Base-by-base conservation (phyloP, 37 sponge, comb jelly and placozoan genomes). In the Geodia barretti region DNA sequence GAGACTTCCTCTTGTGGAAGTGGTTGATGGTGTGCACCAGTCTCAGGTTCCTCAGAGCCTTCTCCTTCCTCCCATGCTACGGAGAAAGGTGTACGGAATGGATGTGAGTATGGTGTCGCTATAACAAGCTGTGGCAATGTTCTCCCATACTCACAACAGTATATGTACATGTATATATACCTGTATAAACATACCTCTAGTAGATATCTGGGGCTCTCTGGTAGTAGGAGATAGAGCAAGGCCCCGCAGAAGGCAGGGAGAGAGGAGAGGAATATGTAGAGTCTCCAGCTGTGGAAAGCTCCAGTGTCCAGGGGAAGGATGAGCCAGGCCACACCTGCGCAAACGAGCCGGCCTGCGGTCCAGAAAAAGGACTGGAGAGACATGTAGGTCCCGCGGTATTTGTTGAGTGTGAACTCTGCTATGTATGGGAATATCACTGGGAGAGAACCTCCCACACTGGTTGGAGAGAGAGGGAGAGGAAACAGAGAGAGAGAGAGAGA, bases 381-480 rank as follows among this genome's bases (percentile, higher is more conserved):
- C 26, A 92, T 60, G 40, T 86, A 87, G 17, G 86, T 75, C 1
- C 88, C 92, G 25, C 88, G 77, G 19, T 84, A 82, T 66, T 84
- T 79, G 66, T 76, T 81, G 30, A 74, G 65, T 42, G 80, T 84
- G 66, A 92, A 87, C 77, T 92, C 92, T 32, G 92, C 73, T 0
- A 24, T 58, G 43, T 92, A 92, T 21, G 92, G 41, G n/a, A 64
- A 43, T 24, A 92, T 73, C 25, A 92, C 83, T 9, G 92, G 88
- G 4, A 92, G 73, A 3, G 92, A 92, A 0, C 92, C 92, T n/a
- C 92, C 92, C 63, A 92, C 88, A 61, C 92, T 91, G 68, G 0
- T 74, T 1, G 20, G 26, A 29, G 33, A 54, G 29, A 58, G 29
- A 47, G n/a, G n/a, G n/a, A n/a, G n/a, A n/a, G n/a, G n/a, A n/a